Conservation (phyloP, 2,888 invertebrate genomes). For the Drosophila stalkeri region DNA sequence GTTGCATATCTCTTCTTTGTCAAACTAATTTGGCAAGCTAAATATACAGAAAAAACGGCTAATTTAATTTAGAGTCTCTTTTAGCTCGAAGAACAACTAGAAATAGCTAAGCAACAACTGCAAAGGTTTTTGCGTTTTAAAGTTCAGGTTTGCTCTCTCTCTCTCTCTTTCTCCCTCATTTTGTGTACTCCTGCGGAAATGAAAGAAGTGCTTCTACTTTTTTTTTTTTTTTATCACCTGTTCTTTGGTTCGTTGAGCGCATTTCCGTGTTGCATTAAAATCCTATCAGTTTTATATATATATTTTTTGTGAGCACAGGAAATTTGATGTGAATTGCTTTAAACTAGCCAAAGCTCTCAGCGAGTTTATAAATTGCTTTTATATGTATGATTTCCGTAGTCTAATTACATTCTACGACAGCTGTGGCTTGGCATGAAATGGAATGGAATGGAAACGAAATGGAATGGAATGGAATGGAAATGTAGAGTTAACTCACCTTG, state of each 20-base stretch:
- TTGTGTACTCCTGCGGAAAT: constrained; percentile 51
- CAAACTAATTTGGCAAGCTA: background rate
- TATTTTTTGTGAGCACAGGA: constrained; percentile 51
- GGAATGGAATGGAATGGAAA: background rate
- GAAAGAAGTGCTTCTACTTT: constrained; percentile 26
- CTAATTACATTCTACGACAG: constrained; percentile 31
- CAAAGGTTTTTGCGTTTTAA: background rate
- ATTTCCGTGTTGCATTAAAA: constrained; percentile 75
- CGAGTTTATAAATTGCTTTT: constrained; percentile 62
- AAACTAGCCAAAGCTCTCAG: constrained; percentile 40
- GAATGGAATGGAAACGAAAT: background rate
- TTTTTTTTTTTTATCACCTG: constrained; percentile 41
- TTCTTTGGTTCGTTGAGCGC: constrained; percentile 50
- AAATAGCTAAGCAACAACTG: background rate
- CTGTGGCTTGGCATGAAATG: constrained; percentile 20
- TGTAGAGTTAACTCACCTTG: constrained; percentile 42
- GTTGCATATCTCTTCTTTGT: background rate
- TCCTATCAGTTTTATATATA: constrained; percentile 42
- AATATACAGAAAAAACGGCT: background rate
- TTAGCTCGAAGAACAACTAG: no score
- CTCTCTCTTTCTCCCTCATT: background rate
- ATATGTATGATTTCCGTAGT: constrained; percentile 64
- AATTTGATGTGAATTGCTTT: constrained; percentile 67
- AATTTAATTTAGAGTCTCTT: background rate
- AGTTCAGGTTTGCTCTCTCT: background rate